A percentile compares a stretch with the other conserved stretches of the same genome.
These are phyloP conservation scores for Pachypsylla venusta DNA, from an alignment of 1,140 invertebrate species.

Conservation along the genomic window DNA sequence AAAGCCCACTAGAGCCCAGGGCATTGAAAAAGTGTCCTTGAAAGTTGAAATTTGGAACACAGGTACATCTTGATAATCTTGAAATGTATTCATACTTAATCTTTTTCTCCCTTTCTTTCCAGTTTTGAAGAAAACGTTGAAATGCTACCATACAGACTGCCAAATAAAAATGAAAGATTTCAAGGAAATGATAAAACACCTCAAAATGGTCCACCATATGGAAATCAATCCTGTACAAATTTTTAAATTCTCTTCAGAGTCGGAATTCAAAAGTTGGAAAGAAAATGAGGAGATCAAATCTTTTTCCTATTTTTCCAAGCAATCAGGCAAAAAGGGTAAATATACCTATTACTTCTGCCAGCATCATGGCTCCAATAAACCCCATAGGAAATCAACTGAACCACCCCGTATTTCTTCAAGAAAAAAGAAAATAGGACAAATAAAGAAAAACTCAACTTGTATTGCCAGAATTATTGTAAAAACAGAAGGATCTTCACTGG, in stretches of 20 bases:
- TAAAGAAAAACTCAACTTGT: background rate
- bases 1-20: no score
- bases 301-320: background rate
- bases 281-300: background rate
- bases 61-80: no score
- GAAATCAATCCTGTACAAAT: no score
- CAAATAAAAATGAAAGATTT: no score
- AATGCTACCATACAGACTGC: no score
- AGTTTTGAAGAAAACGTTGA: no score
- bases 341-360: background rate
- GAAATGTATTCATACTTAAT: no score
- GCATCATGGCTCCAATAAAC: background rate
- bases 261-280: background rate
- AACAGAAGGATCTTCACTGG: background rate
- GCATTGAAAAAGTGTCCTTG: no score
- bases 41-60: no score
- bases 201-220: no score
- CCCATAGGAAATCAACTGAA: background rate
- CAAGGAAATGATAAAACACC: no score
- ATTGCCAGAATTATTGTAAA: constrained; percentile 2
- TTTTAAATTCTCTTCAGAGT: background rate
- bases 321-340: background rate
- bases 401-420: background rate
- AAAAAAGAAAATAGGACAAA: background rate
- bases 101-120: no score